phyloP scores from a whole-genome alignment of 2,888 invertebrate genomes.

The Agrochola lychnidis region DNA sequence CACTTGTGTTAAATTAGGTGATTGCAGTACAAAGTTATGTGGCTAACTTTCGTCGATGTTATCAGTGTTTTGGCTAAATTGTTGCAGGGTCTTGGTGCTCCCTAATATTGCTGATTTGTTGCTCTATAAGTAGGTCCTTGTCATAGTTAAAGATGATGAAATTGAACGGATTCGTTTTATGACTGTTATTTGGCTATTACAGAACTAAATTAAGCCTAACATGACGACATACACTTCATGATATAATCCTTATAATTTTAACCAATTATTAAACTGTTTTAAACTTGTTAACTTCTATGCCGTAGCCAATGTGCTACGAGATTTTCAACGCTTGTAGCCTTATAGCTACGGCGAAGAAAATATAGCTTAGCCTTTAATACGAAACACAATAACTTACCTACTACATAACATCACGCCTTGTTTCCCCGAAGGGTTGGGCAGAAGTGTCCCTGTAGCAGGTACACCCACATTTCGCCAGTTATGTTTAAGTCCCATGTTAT shows the following conservation, averaged over 20 bases:
- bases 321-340: neutral
- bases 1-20: conserved; percentile 55
- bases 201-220: neutral
- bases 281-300: neutral
- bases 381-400: neutral
- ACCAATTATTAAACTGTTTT: neutral
- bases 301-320: neutral
- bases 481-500: no score
- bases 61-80: neutral
- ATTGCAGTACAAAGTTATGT: conserved; percentile 45
- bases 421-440: no score
- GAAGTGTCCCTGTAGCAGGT: no score
- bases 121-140: neutral
- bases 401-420: no score
- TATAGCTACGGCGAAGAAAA: conserved; percentile 8
- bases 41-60: conserved; percentile 20
- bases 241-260: no score
- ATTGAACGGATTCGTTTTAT: neutral
- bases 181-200: neutral
- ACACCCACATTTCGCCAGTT: no score
- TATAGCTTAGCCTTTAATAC: neutral
- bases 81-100: neutral
- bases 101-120: neutral
- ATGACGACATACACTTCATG: neutral
- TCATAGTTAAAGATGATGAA: neutral